Evolutionary conservation across 2,797 vertebrate genomes (phyloP), one percentile per base, ranked within the genome.

Genomic region (Halcyon chelicuti): DNA sequence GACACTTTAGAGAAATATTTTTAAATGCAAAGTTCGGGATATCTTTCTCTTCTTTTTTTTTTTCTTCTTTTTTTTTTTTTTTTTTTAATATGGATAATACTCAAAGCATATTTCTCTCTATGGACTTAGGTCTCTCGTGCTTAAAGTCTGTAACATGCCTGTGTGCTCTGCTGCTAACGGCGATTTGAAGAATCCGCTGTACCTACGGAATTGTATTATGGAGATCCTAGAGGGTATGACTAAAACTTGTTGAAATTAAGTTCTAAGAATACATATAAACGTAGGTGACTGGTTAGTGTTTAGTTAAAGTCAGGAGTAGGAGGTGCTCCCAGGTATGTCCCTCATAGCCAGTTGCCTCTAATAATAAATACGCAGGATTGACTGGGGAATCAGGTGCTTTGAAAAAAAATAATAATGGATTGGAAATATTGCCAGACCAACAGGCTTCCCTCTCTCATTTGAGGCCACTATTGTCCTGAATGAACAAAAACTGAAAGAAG

Each of bases 61-160:
- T 42, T 14, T 22, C 46, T 14, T 9, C n/a, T n/a, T n/a, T 35
- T 35, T 26, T 9, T 28, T 17, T 10, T 28, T 51, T 51, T 49
- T 51, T 52, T 51, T 51, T 28, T 28, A 51, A 51, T 91, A 94
- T 81, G 90, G 96, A 91, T 96, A 95, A 97, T 95, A 96, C 92
- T 94, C 96, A 95, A 97, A 95, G 95, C 93, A 63, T 89, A 17
- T 28, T 88, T 96, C 79, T 97, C 96, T 96, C 94, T 89, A 61
- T 68, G 94, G 96, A 96, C 93, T 96, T 79, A 74, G 94, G 96
- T 96, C 95, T 96, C 96, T 96, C 21, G 93, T 96, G 93, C 90
- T 82, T 93, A 73, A 31, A 77, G 90, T 94, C 92, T 96, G 86
- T 88, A 95, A 77, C 93, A 92, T 33, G 90, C 88, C 92, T 96